Evolutionary conservation across 2,797 vertebrate genomes (phyloP), one percentile per base, ranked within the genome.

Genomic region (Gobio occitaniae): DNA sequence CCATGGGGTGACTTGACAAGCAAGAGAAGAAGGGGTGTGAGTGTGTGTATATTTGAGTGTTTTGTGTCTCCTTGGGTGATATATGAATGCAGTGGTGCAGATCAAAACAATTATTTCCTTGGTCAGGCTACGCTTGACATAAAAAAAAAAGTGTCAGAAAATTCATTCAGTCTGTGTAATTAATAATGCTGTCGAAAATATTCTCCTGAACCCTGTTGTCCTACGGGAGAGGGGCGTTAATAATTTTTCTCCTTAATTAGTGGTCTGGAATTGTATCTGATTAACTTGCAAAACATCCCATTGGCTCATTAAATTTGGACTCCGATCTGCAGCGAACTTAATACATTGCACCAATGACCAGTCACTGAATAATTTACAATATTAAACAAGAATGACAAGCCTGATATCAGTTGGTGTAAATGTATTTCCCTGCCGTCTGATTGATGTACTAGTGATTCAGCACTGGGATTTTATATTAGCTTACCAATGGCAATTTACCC

Each of bases 181-280:
- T 94, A 94, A 94, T 94, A 93, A 92, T 82, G 83, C 89, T 88
- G 86, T 90, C 89, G 90, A 78, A 29, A 84, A 19, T 84, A 89
- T 70, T 19, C 84, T 92, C 84, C 88, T 90, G 87, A 91, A 89
- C 88, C 87, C 89, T 38, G 65, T 59, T 88, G 81, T 89, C 92
- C 91, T 92, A 80, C 82, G 89, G 91, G 92, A 92, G 90, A 92
- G 71, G 86, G 86, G 87, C 90, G 89, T 92, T 90, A 94, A 92
- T 94, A 94, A 94, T 95, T 95, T 94, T 92, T 94, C 89, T 91
- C 92, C 91, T 94, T 94, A 95, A 95, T 95, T 95, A 95, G 93
- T 91, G 90, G 93, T 93, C 90, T 93, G 90, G 90, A 93, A 93
- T 92, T 92, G 89, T 92, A 93, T 94, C 93, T 94, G 92, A 95